phyloP scores from a whole-genome alignment of 2,888 invertebrate species.

The Sarcophaga carnaria region DNA sequence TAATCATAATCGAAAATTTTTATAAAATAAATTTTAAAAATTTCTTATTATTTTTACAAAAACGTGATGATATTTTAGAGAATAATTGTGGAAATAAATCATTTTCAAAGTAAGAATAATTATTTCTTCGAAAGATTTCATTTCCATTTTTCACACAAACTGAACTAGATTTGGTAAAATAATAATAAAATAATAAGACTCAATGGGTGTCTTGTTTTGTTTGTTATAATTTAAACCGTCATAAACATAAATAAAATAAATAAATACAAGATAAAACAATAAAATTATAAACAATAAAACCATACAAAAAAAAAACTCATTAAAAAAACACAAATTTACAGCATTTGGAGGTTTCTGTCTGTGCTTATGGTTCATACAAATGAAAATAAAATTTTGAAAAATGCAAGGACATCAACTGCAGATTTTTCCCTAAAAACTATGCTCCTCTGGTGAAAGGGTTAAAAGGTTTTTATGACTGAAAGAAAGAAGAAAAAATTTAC shows the following conservation, averaged over 20 bases:
- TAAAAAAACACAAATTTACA: background rate
- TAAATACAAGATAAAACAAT: conserved; percentile 17
- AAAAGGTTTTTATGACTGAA: conserved; percentile 7
- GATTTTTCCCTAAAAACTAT: background rate
- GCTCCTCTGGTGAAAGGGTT: conserved; percentile 42
- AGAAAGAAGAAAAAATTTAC: conserved; percentile 3
- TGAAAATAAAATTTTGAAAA: background rate
- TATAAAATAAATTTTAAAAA: no score
- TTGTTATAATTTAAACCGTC: conserved; percentile 17
- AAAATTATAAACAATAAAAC: background rate
- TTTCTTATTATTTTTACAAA: no score
- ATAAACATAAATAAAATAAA: conserved; percentile 25
- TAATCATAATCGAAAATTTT: no score
- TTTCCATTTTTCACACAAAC: background rate
- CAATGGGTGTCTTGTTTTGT: conserved; percentile 15
- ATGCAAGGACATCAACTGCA: conserved; percentile 17
- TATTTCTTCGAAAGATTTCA: background rate
- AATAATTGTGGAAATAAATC: no score
- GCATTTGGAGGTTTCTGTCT: background rate
- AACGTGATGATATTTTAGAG: no score
- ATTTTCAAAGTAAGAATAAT: no score
- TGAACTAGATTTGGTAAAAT: conserved; percentile 67
- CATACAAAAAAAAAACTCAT: background rate
- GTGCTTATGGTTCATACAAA: background rate
- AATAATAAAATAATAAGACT: conserved; percentile 55